Evolutionary conservation across 2,888 invertebrate genomes (phyloP).

Genomic region (Acheta domesticus): DNA sequence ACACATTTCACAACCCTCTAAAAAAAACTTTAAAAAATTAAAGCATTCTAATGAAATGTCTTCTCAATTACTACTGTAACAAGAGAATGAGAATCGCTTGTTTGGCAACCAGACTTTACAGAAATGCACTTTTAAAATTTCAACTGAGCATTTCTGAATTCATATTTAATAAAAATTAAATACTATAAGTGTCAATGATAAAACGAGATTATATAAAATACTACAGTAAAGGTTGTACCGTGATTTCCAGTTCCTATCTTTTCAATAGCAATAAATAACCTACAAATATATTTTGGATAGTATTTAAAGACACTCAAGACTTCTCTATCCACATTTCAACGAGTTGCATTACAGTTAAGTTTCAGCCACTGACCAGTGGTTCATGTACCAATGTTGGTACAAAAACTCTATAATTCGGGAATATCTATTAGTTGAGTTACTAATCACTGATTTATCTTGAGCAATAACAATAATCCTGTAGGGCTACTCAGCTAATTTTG

Average conservation of each 20-base stretch:
- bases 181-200: not conserved
- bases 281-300: no score
- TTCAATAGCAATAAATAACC: not conserved
- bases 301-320: no score
- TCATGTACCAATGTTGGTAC: no score
- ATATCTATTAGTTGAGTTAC: no score
- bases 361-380: no score
- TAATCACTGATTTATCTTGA: no score
- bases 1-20: not conserved
- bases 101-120: not conserved
- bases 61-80: not conserved
- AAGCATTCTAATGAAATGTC: not conserved
- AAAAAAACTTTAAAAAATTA: not conserved
- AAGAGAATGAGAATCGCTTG: not conserved
- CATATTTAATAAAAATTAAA: not conserved
- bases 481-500: no score
- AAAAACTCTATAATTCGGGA: no score
- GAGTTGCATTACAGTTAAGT: no score
- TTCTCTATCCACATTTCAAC: no score
- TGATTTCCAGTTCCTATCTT: not conserved
- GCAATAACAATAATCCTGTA: no score
- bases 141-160: not conserved
- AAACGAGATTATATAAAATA: constrained; percentile 12
- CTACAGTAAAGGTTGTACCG: not conserved
- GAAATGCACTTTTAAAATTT: not conserved